These are phyloP conservation scores for Gambusia yucatana DNA, from an alignment of 2,797 vertebrate genomes.

Conservation along the genomic window DNA sequence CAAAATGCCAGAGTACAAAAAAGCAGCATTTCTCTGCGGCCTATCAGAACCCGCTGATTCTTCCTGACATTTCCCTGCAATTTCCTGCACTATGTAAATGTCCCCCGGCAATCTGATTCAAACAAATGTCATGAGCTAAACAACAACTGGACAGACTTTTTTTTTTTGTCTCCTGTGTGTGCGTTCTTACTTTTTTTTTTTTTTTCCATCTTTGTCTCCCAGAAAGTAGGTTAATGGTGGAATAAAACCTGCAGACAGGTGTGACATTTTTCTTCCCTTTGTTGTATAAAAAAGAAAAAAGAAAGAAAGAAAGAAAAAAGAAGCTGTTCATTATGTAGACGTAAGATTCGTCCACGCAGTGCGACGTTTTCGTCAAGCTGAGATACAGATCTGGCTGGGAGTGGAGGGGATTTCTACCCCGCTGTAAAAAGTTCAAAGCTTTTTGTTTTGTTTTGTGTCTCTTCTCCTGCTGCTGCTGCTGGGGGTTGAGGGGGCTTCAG, in stretches of 20 bases:
- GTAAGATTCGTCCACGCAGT: slow-evolving; percentile 13
- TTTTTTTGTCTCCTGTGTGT: slow-evolving; percentile 23
- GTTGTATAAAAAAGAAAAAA: neutral
- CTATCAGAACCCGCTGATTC: slow-evolving; percentile 74
- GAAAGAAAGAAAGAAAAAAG: neutral
- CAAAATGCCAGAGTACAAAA: slow-evolving; percentile 73
- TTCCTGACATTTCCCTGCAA: slow-evolving; percentile 82
- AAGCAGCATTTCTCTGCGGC: slow-evolving; percentile 58
- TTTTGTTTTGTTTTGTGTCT: too few species aligned
- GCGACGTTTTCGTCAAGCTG: slow-evolving; percentile 33
- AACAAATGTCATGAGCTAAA: slow-evolving; percentile 81
- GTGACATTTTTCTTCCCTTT: slow-evolving; percentile 7
- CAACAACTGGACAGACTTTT: slow-evolving; percentile 62
- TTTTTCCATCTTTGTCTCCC: slow-evolving; percentile 32
- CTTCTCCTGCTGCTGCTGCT: slow-evolving; percentile 27
- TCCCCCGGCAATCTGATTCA: slow-evolving; percentile 78
- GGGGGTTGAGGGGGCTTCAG: slow-evolving; percentile 24
- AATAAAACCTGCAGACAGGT: slow-evolving; percentile 41
- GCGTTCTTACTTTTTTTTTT: slow-evolving; percentile 14
- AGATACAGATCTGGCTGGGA: slow-evolving; percentile 28
- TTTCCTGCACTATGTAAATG: slow-evolving; percentile 82
- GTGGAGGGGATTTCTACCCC: slow-evolving; percentile 32
- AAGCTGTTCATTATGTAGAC: slow-evolving; percentile 7
- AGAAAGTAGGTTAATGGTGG: slow-evolving; percentile 48
- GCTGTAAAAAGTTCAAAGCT: slow-evolving; percentile 65